Evolutionary conservation across 1,140 invertebrate genomes (phyloP).

Genomic region (Thaumetopoea pityocampa): DNA sequence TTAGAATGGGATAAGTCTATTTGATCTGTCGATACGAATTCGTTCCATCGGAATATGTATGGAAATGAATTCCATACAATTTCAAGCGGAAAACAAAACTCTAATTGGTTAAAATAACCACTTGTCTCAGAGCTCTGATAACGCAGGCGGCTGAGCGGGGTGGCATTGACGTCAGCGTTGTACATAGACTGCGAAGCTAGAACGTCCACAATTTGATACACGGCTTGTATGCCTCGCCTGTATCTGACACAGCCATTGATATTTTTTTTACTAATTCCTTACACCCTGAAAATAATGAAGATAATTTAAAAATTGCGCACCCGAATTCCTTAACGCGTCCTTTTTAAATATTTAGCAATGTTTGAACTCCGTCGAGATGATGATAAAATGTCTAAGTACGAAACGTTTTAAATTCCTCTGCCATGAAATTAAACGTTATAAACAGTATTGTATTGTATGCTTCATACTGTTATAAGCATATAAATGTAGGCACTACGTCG

Average conservation of each 20-base stretch:
- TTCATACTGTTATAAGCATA: slow-evolving; percentile 65
- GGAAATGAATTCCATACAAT: too few relatives aligned
- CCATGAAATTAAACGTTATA: slow-evolving; percentile 34
- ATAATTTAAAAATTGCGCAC: slow-evolving; percentile 15
- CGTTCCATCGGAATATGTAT: too few relatives aligned
- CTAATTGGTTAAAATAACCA: too few relatives aligned
- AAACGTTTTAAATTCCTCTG: slow-evolving; percentile 34
- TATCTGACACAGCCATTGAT: slow-evolving; percentile 43
- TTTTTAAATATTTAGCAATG: slow-evolving; percentile 11
- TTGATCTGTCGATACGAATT: too few relatives aligned
- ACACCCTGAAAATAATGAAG: slow-evolving; percentile 21
- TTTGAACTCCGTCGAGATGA: slow-evolving; percentile 12
- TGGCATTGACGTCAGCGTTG: not conserved
- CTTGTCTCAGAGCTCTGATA: too few relatives aligned
- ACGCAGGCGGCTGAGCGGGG: not conserved
- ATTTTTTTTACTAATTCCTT: slow-evolving; percentile 29
- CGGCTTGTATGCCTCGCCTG: slow-evolving; percentile 29
- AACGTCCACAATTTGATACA: too few relatives aligned
- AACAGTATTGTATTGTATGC: slow-evolving; percentile 27
- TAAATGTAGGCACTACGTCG: slow-evolving; percentile 73
- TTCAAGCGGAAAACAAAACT: too few relatives aligned
- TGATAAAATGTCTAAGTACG: slow-evolving; percentile 27
- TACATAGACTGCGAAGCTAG: too few relatives aligned
- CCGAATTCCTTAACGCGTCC: slow-evolving; percentile 11
- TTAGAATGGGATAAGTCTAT: too few relatives aligned